Evolutionary conservation across 2,113 vertebrate genomes (phyloP).

Genomic region (Macquaria australasica): DNA sequence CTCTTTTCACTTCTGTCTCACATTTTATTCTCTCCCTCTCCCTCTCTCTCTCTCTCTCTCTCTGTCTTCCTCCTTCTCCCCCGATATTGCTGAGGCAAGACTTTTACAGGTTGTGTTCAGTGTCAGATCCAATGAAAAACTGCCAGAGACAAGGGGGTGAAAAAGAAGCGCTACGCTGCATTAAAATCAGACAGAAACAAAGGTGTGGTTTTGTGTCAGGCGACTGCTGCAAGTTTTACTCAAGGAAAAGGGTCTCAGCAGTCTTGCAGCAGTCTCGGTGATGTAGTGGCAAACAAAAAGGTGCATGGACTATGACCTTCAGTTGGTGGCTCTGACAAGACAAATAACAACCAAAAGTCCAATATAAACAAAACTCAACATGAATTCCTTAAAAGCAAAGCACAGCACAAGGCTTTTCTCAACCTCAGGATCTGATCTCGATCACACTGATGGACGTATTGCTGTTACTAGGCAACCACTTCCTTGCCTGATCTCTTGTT

Average conservation of each 20-base stretch:
- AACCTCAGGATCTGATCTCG: background rate
- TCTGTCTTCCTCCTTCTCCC: conserved; percentile 25
- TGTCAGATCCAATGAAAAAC: conserved; percentile 73
- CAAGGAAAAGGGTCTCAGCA: conserved; percentile 28
- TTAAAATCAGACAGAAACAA: conserved; percentile 65
- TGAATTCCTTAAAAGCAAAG: conserved; percentile 24
- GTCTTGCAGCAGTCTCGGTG: conserved; percentile 2
- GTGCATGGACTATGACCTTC: conserved; percentile 32
- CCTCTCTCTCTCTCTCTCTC: background rate
- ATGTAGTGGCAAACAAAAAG: conserved; percentile 52
- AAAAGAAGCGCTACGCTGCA: conserved; percentile 49
- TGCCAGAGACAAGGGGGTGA: conserved; percentile 58
- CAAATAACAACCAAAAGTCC: conserved; percentile 30
- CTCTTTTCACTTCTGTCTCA: conserved; percentile 14
- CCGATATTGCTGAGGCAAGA: conserved; percentile 66
- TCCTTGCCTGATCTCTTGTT: conserved; percentile 21
- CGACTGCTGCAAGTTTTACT: conserved; percentile 31
- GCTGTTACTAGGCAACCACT: conserved; percentile 39
- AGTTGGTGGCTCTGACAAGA: conserved; percentile 13
- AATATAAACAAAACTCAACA: conserved; percentile 27
- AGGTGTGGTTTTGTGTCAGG: conserved; percentile 58
- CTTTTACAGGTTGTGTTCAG: conserved; percentile 71
- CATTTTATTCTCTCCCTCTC: background rate
- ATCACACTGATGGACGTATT: conserved; percentile 3
- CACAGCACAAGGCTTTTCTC: background rate